A percentile compares a stretch with the other conserved stretches of the same genome.
Conservation (phyloP, 2,888 invertebrate genomes). For the Mimas tiliae region DNA sequence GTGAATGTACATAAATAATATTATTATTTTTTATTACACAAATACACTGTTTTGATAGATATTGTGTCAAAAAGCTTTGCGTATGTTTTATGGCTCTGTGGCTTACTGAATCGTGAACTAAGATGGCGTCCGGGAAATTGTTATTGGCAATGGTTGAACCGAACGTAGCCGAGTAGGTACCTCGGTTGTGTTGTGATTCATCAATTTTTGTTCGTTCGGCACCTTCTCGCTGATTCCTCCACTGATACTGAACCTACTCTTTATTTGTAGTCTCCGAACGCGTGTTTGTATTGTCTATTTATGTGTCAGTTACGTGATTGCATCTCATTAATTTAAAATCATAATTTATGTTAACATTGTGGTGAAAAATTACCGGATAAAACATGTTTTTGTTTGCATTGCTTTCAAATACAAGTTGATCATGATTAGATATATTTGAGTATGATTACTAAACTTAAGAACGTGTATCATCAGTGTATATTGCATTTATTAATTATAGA, state of each 20-base stretch:
- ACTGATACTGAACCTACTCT: slow-evolving; percentile 36
- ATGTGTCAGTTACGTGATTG: slow-evolving; percentile 39
- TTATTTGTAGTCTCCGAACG: slow-evolving; percentile 37
- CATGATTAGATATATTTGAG: background rate
- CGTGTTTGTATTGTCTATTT: slow-evolving; percentile 52
- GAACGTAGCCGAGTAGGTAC: slow-evolving; percentile 27
- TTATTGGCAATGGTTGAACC: slow-evolving; percentile 61
- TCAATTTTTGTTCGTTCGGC: slow-evolving; percentile 62
- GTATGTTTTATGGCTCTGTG: slow-evolving; percentile 40
- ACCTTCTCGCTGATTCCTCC: slow-evolving; percentile 49
- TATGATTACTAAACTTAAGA: too few relatives aligned
- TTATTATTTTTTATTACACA: background rate
- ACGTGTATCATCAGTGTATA: too few relatives aligned
- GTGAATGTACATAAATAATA: too few relatives aligned
- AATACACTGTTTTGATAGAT: background rate
- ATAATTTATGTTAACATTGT: slow-evolving; percentile 27
- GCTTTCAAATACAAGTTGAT: background rate
- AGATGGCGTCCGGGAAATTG: slow-evolving; percentile 70
- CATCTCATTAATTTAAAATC: slow-evolving; percentile 36
- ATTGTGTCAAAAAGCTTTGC: background rate
- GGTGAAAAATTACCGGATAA: slow-evolving; percentile 10
- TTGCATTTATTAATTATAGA: too few relatives aligned
- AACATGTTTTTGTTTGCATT: background rate
- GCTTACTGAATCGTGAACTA: slow-evolving; percentile 64
- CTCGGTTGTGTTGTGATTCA: slow-evolving; percentile 52